Conservation (phyloP, 2,888 invertebrate genomes). For the Drosophila nr. medialis region DNA sequence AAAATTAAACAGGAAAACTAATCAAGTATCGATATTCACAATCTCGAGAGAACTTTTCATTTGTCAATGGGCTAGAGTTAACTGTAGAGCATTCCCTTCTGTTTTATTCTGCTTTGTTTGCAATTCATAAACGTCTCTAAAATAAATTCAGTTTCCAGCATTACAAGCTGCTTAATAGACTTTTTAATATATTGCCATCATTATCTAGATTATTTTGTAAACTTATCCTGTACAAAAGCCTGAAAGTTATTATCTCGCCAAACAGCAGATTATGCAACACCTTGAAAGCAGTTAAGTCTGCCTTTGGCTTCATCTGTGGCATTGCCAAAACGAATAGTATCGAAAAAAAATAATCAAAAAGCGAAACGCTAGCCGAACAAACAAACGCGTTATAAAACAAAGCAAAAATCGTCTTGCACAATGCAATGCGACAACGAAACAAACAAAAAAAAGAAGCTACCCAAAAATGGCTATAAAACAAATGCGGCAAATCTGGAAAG, state of each 20-base stretch:
- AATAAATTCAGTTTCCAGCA: background rate
- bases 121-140: too few species aligned
- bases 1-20: background rate
- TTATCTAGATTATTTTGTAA: background rate
- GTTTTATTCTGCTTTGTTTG: background rate
- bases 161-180: background rate
- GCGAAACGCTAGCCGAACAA: constrained; percentile 30
- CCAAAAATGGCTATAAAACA: constrained; percentile 75
- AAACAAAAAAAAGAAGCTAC: constrained; percentile 67
- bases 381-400: constrained; percentile 49
- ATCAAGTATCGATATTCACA: background rate
- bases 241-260: constrained; percentile 9
- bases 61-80: background rate
- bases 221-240: background rate
- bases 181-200: background rate
- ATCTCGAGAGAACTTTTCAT: background rate
- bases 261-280: constrained; percentile 45
- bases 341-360: constrained; percentile 22
- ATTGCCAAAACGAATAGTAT: constrained; percentile 26
- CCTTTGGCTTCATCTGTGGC: constrained; percentile 26
- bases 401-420: constrained; percentile 60
- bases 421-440: constrained; percentile 53
- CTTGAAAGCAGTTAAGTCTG: constrained; percentile 24
- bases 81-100: background rate
- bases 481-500: constrained; percentile 58